Percentiles rank a stretch among this genome's conserved stretches.
Evolutionary conservation across 2,797 vertebrate species (phyloP).

Genomic region (Apogon talboti): DNA sequence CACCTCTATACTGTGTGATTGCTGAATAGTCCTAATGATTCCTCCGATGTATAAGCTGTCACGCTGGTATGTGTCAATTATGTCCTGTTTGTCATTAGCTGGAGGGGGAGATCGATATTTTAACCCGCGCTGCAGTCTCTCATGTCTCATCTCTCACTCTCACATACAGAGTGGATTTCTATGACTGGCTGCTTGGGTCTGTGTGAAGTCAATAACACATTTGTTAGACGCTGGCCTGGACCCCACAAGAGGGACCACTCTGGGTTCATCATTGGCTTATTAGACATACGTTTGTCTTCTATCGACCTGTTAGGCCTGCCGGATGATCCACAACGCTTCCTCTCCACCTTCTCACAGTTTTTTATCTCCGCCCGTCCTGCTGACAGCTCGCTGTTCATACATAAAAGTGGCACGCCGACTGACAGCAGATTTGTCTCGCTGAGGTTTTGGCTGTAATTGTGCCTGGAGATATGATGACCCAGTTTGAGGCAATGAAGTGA

Average conservation of each 20-base stretch:
- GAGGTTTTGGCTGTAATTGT: constrained; percentile 69
- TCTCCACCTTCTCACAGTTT: constrained; percentile 18
- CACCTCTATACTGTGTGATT: constrained; percentile 9
- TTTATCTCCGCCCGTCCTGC: constrained; percentile 39
- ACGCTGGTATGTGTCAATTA: constrained; percentile 55
- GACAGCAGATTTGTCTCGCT: constrained; percentile 71
- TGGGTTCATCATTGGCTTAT: constrained; percentile 77
- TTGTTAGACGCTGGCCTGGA: constrained; percentile 59
- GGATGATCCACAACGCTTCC: constrained; percentile 41
- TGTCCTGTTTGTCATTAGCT: constrained; percentile 41
- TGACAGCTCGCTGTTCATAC: constrained; percentile 61
- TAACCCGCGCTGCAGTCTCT: constrained; percentile 42
- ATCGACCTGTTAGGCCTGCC: constrained; percentile 59
- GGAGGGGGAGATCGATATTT: constrained; percentile 60
- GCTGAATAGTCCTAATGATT: constrained; percentile 51
- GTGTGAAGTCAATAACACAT: constrained; percentile 77
- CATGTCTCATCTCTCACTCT: constrained; percentile 46
- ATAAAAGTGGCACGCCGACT: constrained; percentile 54
- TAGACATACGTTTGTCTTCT: constrained; percentile 77
- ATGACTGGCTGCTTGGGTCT: constrained; percentile 57
- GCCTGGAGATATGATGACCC: constrained; percentile 73
- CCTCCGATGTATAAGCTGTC: constrained; percentile 42
- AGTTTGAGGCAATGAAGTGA: constrained; percentile 70
- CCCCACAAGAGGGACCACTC: constrained; percentile 68
- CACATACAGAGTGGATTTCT: constrained; percentile 49